Percentiles rank a stretch among this genome's conserved stretches.
phyloP scores from a whole-genome alignment of 2,113 vertebrate species.

The Podarcis cretensis region DNA sequence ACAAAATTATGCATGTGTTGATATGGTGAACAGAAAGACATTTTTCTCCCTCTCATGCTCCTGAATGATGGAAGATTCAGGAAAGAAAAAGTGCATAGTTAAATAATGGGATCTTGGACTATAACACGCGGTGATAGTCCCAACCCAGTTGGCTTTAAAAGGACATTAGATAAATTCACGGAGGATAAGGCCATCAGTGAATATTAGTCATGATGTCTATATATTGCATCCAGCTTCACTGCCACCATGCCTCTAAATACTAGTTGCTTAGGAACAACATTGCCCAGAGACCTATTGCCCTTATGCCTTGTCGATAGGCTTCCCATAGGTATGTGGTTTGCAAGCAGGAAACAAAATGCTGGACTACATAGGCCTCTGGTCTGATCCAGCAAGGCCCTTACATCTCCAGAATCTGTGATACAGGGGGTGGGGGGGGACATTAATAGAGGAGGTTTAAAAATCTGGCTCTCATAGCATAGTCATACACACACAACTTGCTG shows the following conservation, averaged over 20 bases:
- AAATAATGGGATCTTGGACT: neutral
- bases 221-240: neutral
- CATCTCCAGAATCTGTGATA: conserved; percentile 5
- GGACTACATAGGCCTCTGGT: neutral
- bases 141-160: neutral
- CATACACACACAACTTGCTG: neutral
- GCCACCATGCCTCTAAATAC: neutral
- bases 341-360: neutral
- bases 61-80: neutral
- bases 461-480: conserved; percentile 23
- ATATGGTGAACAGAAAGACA: neutral
- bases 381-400: neutral
- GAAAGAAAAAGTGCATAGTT: neutral
- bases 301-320: neutral
- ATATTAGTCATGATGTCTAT: neutral
- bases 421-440: conserved; percentile 2
- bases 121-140: neutral
- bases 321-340: neutral
- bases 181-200: neutral
- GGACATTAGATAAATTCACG: neutral
- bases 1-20: too few species aligned
- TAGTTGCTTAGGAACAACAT: neutral
- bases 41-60: neutral
- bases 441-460: neutral
- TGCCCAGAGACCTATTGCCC: neutral